Conservation (phyloP, 2,113 vertebrate species). For the Polyodon spathula region DNA sequence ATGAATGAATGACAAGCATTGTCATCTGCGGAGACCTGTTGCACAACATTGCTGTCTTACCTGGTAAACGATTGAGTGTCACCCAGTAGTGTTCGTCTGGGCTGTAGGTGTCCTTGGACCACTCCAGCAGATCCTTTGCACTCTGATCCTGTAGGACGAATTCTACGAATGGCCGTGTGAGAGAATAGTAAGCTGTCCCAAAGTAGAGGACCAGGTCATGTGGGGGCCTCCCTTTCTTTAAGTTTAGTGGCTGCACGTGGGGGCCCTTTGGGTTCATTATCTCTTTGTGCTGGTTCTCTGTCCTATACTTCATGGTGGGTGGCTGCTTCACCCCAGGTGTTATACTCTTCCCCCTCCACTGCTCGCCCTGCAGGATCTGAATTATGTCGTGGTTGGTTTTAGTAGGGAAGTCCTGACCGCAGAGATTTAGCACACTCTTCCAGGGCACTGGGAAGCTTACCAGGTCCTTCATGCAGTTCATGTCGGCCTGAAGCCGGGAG, state of each 20-base stretch:
- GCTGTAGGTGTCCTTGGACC: slow-evolving; percentile 77
- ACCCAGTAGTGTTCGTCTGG: slow-evolving; percentile 90
- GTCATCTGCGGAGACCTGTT: too few species aligned
- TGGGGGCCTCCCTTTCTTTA: slow-evolving; percentile 56
- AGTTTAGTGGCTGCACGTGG: slow-evolving; percentile 31
- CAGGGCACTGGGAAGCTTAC: slow-evolving; percentile 52
- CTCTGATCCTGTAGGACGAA: slow-evolving; percentile 62
- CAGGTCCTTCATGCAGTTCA: slow-evolving; percentile 81
- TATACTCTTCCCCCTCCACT: slow-evolving; percentile 78
- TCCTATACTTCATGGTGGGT: slow-evolving; percentile 43
- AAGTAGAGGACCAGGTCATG: slow-evolving; percentile 72
- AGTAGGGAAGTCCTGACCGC: slow-evolving; percentile 84
- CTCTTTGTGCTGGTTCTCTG: slow-evolving; percentile 47
- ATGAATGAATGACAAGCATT: too few species aligned
- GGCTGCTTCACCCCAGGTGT: slow-evolving; percentile 77
- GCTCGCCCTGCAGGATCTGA: slow-evolving; percentile 60
- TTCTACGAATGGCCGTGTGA: slow-evolving; percentile 70
- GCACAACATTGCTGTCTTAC: too few species aligned
- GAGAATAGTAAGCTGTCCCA: slow-evolving; percentile 77
- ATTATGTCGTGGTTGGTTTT: slow-evolving; percentile 80
- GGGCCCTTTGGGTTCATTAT: slow-evolving; percentile 29
- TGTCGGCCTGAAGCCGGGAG: slow-evolving; percentile 74
- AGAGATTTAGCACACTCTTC: slow-evolving; percentile 78
- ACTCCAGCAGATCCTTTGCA: slow-evolving; percentile 74
- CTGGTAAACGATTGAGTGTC: slow-evolving; percentile 75